Percentiles rank a stretch among this genome's conserved stretches.
phyloP scores from a whole-genome alignment of 2,113 vertebrate species.

The Capra hircus region DNA sequence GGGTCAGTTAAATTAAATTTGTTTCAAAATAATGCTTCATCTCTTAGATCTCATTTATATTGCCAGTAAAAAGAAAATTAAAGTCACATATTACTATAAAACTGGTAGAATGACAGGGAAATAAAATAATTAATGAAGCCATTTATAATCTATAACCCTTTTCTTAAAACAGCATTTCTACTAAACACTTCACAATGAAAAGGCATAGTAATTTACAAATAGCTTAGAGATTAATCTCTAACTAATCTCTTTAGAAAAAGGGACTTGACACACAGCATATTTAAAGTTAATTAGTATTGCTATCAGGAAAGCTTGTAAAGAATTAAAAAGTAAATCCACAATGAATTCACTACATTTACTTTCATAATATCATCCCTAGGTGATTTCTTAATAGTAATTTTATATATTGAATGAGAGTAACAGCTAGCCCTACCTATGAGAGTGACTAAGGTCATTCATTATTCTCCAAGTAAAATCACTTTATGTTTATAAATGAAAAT shows the following conservation, averaged over 20 bases:
- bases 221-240: constrained; percentile 42
- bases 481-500: background rate
- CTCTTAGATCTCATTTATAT: constrained; percentile 34
- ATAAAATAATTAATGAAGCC: constrained; percentile 60
- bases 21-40: constrained; percentile 52
- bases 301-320: constrained; percentile 28
- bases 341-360: constrained; percentile 2
- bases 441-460: background rate
- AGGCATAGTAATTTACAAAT: constrained; percentile 34
- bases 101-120: constrained; percentile 39
- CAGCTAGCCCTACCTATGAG: background rate
- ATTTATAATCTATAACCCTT: constrained; percentile 52
- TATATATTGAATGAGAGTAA: background rate
- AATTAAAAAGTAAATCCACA: constrained; percentile 21
- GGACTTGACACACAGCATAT: background rate
- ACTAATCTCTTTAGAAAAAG: constrained; percentile 57
- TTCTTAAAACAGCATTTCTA: constrained; percentile 45
- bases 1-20: constrained; percentile 21
- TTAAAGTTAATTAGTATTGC: constrained; percentile 51
- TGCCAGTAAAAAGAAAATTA: constrained; percentile 54
- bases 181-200: background rate
- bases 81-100: constrained; percentile 47
- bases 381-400: constrained; percentile 18
- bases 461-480: background rate
- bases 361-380: background rate